Evolutionary conservation across 1,140 invertebrate genomes (phyloP).

Genomic region (Aphelinus atriplicis): DNA sequence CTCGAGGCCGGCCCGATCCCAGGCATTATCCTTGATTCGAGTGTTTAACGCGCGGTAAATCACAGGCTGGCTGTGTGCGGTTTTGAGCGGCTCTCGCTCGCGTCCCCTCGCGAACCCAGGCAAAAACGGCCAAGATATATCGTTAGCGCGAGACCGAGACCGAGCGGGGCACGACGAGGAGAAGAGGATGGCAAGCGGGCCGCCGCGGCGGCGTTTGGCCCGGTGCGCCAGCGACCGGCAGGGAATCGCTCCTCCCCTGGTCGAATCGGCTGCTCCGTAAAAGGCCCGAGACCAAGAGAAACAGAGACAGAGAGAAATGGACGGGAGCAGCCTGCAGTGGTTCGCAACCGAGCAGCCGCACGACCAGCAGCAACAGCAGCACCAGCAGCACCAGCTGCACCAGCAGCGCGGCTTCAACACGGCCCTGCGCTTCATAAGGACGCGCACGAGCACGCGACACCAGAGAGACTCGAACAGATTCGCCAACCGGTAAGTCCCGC

Average conservation of each 20-base stretch:
- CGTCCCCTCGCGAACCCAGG: not conserved
- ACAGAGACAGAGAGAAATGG: not conserved
- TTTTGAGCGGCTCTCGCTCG: not conserved
- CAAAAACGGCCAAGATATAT: too few relatives aligned
- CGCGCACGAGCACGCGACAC: conserved; percentile 22
- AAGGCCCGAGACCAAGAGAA: not conserved
- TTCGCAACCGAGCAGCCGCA: not conserved
- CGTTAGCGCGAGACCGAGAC: too few relatives aligned
- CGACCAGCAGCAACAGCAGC: conserved; percentile 2
- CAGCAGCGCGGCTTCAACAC: conserved; percentile 26
- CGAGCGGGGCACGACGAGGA: too few relatives aligned
- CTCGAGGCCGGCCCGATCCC: too few relatives aligned
- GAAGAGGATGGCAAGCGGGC: too few relatives aligned
- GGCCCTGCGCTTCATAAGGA: conserved; percentile 38
- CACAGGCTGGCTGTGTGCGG: too few relatives aligned
- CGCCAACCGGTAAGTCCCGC: conserved; percentile 34
- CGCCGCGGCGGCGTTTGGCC: too few relatives aligned
- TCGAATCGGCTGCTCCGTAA: too few relatives aligned
- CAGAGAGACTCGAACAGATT: not conserved
- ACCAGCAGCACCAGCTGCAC: not conserved
- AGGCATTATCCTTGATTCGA: too few relatives aligned
- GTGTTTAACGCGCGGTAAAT: too few relatives aligned
- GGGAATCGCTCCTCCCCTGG: too few relatives aligned
- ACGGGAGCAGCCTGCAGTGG: not conserved
- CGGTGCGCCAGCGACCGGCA: too few relatives aligned